These are phyloP conservation scores for Trachelus iudaicus DNA, from an alignment of 2,888 invertebrate genomes.

Conservation along the genomic window DNA sequence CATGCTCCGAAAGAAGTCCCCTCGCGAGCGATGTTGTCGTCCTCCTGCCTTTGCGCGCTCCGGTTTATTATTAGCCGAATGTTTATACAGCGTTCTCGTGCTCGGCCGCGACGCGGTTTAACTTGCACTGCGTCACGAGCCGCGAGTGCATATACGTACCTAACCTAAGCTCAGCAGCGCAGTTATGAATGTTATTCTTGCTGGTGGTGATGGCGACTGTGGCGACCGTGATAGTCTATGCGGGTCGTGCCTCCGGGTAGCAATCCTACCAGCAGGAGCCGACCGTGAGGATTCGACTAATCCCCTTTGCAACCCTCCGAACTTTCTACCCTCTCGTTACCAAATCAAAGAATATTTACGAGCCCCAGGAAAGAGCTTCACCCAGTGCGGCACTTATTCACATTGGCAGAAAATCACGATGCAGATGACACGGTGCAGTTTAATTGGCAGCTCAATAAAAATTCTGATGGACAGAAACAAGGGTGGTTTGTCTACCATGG, in stretches of 20 bases:
- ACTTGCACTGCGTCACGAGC: constrained; percentile 8
- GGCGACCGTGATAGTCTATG: background rate
- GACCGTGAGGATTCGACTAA: background rate
- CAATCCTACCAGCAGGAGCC: background rate
- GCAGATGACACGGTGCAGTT: background rate
- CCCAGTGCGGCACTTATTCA: background rate
- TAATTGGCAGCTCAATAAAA: background rate
- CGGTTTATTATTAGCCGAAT: constrained; percentile 26
- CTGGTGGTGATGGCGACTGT: background rate
- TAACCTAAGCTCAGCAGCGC: background rate
- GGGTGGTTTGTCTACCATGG: background rate
- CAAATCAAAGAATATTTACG: background rate
- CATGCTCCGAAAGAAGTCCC: background rate
- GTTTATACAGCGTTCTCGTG: constrained; percentile 26
- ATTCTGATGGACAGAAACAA: background rate
- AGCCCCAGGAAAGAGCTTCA: background rate
- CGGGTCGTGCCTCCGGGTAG: background rate
- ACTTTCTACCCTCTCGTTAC: background rate
- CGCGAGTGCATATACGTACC: background rate
- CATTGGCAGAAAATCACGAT: background rate
- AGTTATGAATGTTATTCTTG: background rate
- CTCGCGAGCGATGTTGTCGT: background rate
- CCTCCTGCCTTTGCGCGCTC: background rate
- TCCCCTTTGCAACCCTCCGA: background rate
- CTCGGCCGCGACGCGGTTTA: constrained; percentile 8